Evolutionary conservation across 2,888 invertebrate species (phyloP), one percentile per base, ranked within the genome.

Genomic region (Drosophila buzzatii): DNA sequence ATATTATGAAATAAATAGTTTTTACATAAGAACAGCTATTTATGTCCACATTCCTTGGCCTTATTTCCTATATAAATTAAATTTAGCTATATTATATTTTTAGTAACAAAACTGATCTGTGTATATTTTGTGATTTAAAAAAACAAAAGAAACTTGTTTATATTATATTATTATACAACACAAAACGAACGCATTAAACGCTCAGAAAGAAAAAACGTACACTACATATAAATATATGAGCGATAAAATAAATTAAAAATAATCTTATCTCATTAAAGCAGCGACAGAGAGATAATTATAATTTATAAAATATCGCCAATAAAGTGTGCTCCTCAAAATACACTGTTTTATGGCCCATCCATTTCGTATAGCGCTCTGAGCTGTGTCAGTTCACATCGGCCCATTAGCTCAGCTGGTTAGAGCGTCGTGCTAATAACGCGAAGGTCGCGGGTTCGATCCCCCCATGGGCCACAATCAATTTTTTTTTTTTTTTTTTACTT

Each of bases 391-490:
- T 18, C 69, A 82, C 27, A 41, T 27, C 57, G 92, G 93, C 92
- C 93, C 93, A 93, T 93, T 93, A 93, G 93, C 93, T 93, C 93
- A 93, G 93, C 89, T 93, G 93, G 93, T 91, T 93, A 93, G 93
- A 93, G 93, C 93, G 93, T 93, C 92, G 93, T 93, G 92, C 93
- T 93, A 93, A 92, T 93, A 93, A 93, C 93, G 92, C 92, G 92
- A 93, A 92, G 92, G 93, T 92, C 93, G 92, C 90, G 92, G 92
- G 93, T 93, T 93, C 93, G 93, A 93, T 92, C 93, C 93, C 92
- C 93, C 78, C 92, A 92, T 93, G 92, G 91, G 92, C 92, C 91
- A 93, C 7, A 1, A 0, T 0, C 0, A 20, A 18, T 23, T 55
- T 58, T 75, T 37, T 60, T 23, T 14, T n/a, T 8, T n/a, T 7